Base-by-base conservation (phyloP, 1,140 invertebrate genomes). In the Magallana angulata region DNA sequence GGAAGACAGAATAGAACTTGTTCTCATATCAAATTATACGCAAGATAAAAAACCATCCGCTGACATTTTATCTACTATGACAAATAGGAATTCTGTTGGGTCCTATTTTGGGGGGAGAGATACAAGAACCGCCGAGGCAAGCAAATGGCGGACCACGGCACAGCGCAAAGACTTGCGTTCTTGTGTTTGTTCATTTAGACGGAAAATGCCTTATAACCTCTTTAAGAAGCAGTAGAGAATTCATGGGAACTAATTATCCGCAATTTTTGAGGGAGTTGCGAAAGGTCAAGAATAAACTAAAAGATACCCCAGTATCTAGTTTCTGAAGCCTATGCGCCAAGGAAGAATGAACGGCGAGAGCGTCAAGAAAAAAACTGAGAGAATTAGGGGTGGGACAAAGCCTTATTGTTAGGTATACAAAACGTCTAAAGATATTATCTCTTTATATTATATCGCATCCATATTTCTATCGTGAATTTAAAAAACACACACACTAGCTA, bases 121-220 rank as follows among this genome's bases (percentile, higher is more conserved):
- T 12, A 36, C 24, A 30, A 48, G 68, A 36, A 12, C 24, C 24
- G 68, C 12, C 24, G 18, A 30, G 68, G 18, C 24, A 76, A 48
- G 14, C 18, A 36, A 76, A 76, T 76, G 68, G 68, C 24, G 14
- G 68, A 11, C 68, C 68, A 9, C 24, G 36, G 68, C 36, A 30
- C 14, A 12, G 68, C 68, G 8, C 68, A 76, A 12, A 76, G 68
- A 76, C 36, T 30, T 18, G 14, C 24, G 68, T 48, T 48, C 68
- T 76, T 76, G 68, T 76, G 68, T 76, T 76, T 76, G 68, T 76
- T 76, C 68, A 76, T 24, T 76, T 76, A 76, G 68, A 76, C 68
- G 68, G 68, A 76, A 76, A 76, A 76, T 76, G 68, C 12, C 24
- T 30, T 48, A 76, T 36, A 76, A 76, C 68, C 68, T 76, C 68